Evolutionary conservation across 2,888 invertebrate species (phyloP).

Genomic region (Pogonocherus hispidulus): DNA sequence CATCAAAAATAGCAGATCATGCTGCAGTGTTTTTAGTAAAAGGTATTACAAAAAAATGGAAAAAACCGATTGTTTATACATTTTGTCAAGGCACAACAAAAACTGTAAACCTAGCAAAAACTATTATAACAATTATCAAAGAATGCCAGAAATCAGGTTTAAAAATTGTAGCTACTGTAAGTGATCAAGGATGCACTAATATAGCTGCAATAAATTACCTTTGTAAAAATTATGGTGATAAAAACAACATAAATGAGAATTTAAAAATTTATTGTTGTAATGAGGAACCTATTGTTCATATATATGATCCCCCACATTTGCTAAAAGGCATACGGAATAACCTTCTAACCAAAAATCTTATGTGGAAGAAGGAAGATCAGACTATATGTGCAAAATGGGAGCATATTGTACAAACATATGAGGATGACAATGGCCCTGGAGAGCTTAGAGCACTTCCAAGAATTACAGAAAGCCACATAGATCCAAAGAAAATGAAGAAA

Average conservation of each 20-base stretch:
- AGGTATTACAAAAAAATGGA: not conserved
- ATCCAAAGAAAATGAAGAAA: conserved; percentile 28
- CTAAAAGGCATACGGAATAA: conserved; percentile 14
- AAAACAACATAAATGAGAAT: not conserved
- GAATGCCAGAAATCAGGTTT: not conserved
- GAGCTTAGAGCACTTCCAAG: not conserved
- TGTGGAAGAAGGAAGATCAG: too few species aligned
- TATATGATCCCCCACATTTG: conserved; percentile 22
- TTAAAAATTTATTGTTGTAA: not conserved
- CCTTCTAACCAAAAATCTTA: conserved; percentile 1
- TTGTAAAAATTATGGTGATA: not conserved
- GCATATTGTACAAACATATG: conserved; percentile 10
- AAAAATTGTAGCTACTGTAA: conserved; percentile 9
- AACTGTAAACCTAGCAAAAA: not conserved
- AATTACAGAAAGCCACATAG: not conserved
- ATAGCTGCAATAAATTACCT: too few species aligned
- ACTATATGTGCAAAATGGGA: conserved; percentile 12
- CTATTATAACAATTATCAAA: not conserved
- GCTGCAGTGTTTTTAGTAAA: conserved; percentile 19
- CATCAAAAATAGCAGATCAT: conserved; percentile 14
- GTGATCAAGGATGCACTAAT: conserved; percentile 22
- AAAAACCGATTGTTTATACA: not conserved
- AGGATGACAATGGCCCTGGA: conserved; percentile 21
- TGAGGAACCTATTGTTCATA: not conserved
- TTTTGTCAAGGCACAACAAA: not conserved